A percentile compares a stretch with the other conserved stretches of the same genome.
These are phyloP conservation scores for Limonius californicus DNA, from an alignment of 1,140 invertebrate species.

Conservation along the genomic window DNA sequence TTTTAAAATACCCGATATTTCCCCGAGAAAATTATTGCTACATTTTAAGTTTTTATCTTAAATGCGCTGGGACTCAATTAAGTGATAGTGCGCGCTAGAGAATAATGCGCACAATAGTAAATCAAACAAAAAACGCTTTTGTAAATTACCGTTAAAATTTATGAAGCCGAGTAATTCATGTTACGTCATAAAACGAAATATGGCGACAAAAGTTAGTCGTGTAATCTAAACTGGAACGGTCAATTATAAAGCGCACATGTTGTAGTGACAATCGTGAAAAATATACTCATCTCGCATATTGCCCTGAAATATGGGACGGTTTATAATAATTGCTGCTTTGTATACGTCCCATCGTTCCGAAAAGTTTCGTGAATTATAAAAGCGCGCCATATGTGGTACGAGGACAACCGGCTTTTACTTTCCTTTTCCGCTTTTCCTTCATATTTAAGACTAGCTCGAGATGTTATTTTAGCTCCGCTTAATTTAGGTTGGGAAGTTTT, in stretches of 20 bases:
- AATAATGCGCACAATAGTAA: not conserved
- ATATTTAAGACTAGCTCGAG: no score
- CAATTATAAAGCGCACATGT: constrained; percentile 14
- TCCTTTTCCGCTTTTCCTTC: no score
- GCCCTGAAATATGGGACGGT: not conserved
- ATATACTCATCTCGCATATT: constrained; percentile 14
- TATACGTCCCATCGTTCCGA: not conserved
- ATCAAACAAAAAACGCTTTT: constrained; percentile 9
- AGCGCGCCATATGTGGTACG: no score
- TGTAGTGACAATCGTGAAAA: constrained; percentile 14
- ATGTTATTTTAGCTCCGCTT: no score
- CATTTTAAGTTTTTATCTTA: constrained; percentile 11
- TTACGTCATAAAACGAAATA: constrained; percentile 6
- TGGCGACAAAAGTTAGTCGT: constrained; percentile 9
- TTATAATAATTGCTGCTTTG: constrained; percentile 10
- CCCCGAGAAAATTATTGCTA: no score
- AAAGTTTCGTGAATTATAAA: not conserved
- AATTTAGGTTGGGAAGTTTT: no score
- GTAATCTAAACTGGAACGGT: constrained; percentile 8
- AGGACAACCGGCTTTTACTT: no score
- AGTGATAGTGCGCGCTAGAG: not conserved
- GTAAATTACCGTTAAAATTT: constrained; percentile 9
- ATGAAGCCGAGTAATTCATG: not conserved
- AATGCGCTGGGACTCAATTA: not conserved
- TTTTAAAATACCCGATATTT: no score